Base-by-base conservation (phyloP, 2,888 invertebrate genomes). In the Megamerina dolium region DNA sequence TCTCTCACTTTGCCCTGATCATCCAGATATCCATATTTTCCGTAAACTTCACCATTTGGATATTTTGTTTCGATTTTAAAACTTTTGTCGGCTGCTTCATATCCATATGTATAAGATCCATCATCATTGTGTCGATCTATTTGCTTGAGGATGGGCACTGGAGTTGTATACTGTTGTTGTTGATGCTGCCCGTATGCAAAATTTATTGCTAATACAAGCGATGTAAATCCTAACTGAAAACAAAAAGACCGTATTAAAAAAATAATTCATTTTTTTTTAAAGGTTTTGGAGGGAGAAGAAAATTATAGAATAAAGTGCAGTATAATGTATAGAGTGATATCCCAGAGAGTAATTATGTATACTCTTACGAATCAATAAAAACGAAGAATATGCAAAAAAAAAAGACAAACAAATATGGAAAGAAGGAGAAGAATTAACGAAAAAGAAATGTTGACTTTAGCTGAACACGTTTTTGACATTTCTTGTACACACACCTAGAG, bases 1-100 rank as follows among this genome's bases (percentile, higher is more conserved):
- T 89, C 87, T 42, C 89, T 77, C 17, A 79, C 59, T 57, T 79
- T 80, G 0, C 91, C 91, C 18, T 73, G 74, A 58, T 84, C 87
- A 55, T 90, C 90, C 1, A 88, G 77, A 65, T 89, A 91, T n/a
- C 91, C 91, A 60, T 90, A 91, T 66, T 90, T 91, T 46, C 91
- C 91, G 38, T 81, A 85, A 1, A 90, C 87, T 59, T 89, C 88
- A 0, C 90, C 90, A 34, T 78, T 83, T 0, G 85, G 77, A 58
- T 86, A 85, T 68, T 89, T 90, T 2, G 89, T 88, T 68, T 90
- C 90, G 50, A 90, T 88, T 73, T 89, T 89, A 74, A 85, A 89
- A 37, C 85, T 82, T 9, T 87, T 88, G 61, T 91, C 90, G 0
- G 87, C 90, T 0, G 80, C 85, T 68, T 91, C 90, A 68, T 87